Evolutionary conservation across 2,797 vertebrate species (phyloP).

Genomic region (Microctenopoma lineatum): DNA sequence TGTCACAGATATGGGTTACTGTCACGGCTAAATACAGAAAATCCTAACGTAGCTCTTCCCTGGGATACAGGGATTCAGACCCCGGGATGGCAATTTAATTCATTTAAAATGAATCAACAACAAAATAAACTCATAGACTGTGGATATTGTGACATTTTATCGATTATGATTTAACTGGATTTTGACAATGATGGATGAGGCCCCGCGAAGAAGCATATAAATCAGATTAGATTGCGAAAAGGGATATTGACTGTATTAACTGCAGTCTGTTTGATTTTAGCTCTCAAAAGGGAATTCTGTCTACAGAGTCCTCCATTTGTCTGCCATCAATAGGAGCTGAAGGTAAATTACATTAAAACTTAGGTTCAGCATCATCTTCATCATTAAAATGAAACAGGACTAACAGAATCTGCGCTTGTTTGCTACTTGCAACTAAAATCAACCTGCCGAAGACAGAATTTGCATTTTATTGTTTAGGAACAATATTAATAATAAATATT

Average conservation of each 20-base stretch:
- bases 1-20: neutral
- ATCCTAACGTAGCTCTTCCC: neutral
- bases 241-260: conserved; percentile 64
- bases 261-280: conserved; percentile 49
- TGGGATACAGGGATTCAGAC: neutral
- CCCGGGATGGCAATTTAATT: neutral
- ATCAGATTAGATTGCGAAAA: conserved; percentile 66
- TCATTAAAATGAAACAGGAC: no score
- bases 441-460: conserved; percentile 5
- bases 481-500: no score
- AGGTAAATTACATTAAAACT: no score
- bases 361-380: no score
- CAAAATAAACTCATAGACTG: neutral
- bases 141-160: conserved; percentile 54
- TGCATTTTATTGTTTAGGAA: neutral
- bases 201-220: conserved; percentile 47
- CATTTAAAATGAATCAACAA: neutral
- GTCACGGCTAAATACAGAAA: neutral
- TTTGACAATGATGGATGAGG: conserved; percentile 70
- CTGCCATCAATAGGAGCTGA: no score
- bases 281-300: conserved; percentile 40
- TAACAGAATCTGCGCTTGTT: no score
- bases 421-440: neutral
- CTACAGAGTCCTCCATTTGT: no score
- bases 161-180: conserved; percentile 50